A percentile compares a stretch with the other conserved stretches of the same genome.
Conservation (phyloP, 2,888 invertebrate species). For the Drosophila falleni region DNA sequence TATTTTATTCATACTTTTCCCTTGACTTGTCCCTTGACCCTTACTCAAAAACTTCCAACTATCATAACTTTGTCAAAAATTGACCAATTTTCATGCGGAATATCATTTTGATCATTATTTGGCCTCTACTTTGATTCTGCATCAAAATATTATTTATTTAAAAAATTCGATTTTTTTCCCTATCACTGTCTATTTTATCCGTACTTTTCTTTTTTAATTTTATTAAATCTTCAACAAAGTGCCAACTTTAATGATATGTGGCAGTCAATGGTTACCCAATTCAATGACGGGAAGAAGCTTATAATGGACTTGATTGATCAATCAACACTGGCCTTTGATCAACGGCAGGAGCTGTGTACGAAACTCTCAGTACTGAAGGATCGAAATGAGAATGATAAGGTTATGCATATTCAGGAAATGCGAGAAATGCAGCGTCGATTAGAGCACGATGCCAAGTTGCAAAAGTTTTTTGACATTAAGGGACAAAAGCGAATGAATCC, state of each 20-base stretch:
- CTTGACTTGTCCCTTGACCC: too few species aligned
- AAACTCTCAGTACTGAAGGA: slow-evolving; percentile 93
- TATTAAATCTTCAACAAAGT: slow-evolving; percentile 77
- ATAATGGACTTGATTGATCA: slow-evolving; percentile 95
- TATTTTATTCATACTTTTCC: too few species aligned
- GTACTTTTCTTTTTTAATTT: too few species aligned
- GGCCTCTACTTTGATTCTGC: too few species aligned
- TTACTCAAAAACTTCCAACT: too few species aligned
- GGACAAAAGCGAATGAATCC: slow-evolving; percentile 92
- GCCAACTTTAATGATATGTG: slow-evolving; percentile 93
- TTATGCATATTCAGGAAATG: slow-evolving; percentile 91
- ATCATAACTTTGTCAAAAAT: too few species aligned
- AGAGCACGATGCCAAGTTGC: slow-evolving; percentile 93
- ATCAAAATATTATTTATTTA: too few species aligned
- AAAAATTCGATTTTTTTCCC: too few species aligned
- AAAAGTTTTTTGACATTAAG: slow-evolving; percentile 94
- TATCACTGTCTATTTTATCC: too few species aligned
- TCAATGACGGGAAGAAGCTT: slow-evolving; percentile 92
- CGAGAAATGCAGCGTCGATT: slow-evolving; percentile 93
- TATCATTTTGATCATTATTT: too few species aligned
- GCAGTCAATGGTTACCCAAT: slow-evolving; percentile 91
- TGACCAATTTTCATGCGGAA: too few species aligned
- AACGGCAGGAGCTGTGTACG: slow-evolving; percentile 92
- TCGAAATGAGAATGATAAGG: slow-evolving; percentile 90
- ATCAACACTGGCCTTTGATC: slow-evolving; percentile 95